These are phyloP conservation scores for Chelon auratus DNA, from an alignment of 2,797 vertebrate species.

Conservation along the genomic window DNA sequence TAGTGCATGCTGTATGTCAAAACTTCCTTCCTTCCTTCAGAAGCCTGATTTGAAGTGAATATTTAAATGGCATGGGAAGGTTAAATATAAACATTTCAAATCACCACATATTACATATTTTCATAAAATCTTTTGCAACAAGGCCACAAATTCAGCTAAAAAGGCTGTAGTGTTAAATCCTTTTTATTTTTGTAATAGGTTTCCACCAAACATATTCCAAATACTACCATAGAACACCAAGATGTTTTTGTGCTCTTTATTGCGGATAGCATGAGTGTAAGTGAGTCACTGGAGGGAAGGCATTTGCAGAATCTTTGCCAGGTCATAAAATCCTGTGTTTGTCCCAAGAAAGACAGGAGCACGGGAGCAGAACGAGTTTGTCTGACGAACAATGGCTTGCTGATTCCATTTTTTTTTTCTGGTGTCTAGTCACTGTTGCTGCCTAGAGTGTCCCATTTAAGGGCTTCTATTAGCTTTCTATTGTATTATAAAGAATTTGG, in stretches of 20 bases:
- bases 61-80: too few relatives aligned
- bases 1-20: too few relatives aligned
- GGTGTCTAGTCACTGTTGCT: conserved; percentile 50
- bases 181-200: conserved; percentile 33
- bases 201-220: conserved; percentile 28
- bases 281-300: conserved; percentile 64
- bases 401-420: conserved; percentile 62
- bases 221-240: conserved; percentile 33
- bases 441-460: conserved; percentile 55
- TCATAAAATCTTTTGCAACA: too few relatives aligned
- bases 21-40: too few relatives aligned
- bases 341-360: conserved; percentile 63
- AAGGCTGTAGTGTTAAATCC: not conserved
- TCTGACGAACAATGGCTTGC: conserved; percentile 58
- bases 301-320: conserved; percentile 66
- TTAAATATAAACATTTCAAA: too few relatives aligned
- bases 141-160: not conserved
- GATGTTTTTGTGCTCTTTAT: conserved; percentile 63
- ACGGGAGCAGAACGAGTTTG: conserved; percentile 52
- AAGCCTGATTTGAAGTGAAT: too few relatives aligned
- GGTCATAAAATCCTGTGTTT: conserved; percentile 68
- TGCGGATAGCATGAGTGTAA: conserved; percentile 59
- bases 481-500: conserved; percentile 39
- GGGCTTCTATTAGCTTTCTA: conserved; percentile 37
- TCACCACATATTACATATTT: too few relatives aligned